phyloP scores from a whole-genome alignment of 2,113 vertebrate genomes.

The Sceloporus undulatus region DNA sequence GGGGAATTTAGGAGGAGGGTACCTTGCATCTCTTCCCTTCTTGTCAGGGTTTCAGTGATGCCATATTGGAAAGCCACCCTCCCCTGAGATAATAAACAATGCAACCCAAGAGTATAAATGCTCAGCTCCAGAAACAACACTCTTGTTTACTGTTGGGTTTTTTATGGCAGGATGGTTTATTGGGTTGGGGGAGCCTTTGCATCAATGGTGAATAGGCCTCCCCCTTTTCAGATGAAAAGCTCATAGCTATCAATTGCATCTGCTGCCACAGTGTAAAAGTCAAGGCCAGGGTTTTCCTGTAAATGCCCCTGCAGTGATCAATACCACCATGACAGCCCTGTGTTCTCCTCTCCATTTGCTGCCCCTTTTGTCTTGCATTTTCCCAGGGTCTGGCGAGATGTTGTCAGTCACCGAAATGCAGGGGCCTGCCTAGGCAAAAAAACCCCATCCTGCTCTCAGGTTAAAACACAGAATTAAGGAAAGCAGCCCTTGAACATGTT shows the following conservation, averaged over 20 bases:
- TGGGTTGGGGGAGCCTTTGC: background rate
- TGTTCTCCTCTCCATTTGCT: constrained; percentile 3
- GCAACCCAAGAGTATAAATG: too few relatives aligned
- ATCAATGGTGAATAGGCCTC: background rate
- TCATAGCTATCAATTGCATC: background rate
- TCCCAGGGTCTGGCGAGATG: background rate
- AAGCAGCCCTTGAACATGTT: background rate
- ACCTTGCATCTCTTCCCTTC: too few relatives aligned
- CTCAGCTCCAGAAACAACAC: too few relatives aligned
- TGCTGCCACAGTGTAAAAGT: background rate
- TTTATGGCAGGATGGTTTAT: background rate
- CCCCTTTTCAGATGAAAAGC: background rate
- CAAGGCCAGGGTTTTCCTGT: background rate
- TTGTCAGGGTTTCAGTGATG: too few relatives aligned
- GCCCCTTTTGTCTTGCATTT: background rate
- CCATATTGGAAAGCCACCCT: too few relatives aligned
- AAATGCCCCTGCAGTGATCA: background rate
- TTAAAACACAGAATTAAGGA: background rate
- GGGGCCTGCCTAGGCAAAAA: background rate
- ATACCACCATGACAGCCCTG: background rate
- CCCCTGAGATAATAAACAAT: too few relatives aligned
- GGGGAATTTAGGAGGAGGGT: background rate
- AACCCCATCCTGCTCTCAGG: background rate
- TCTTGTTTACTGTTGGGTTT: background rate
- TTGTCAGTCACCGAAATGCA: background rate